Conservation (phyloP, 2,113 vertebrate genomes). For the Pygoscelis adeliae region DNA sequence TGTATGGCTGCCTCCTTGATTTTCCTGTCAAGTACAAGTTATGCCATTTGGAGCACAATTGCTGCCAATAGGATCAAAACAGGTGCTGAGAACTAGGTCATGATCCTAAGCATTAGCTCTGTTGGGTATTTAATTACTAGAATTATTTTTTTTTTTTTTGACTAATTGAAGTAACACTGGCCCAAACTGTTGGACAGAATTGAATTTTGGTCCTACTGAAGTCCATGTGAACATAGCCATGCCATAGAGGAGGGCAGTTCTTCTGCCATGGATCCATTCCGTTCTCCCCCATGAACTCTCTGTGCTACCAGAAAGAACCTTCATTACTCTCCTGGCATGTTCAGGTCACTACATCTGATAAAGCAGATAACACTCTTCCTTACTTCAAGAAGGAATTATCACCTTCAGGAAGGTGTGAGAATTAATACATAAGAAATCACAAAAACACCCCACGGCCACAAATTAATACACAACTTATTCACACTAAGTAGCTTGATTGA, state of each 20-base stretch:
- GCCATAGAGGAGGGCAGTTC: background rate
- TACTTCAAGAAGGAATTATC: background rate
- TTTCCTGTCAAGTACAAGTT: background rate
- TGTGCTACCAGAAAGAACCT: background rate
- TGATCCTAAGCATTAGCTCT: background rate
- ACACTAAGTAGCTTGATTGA: background rate
- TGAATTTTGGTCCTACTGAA: background rate
- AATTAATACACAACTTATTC: background rate
- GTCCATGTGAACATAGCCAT: background rate
- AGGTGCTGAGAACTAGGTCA: background rate
- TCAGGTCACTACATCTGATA: background rate
- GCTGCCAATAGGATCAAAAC: background rate
- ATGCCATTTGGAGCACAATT: background rate
- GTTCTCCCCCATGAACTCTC: background rate
- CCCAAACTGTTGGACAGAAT: background rate
- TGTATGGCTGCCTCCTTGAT: background rate
- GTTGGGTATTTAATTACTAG: background rate
- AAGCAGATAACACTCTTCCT: background rate
- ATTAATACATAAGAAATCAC: background rate
- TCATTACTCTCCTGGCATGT: background rate
- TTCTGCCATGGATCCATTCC: background rate
- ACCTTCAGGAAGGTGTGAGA: background rate
- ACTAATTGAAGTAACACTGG: background rate
- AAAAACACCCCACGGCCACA: background rate
- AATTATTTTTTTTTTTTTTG: background rate